Evolutionary conservation across 2,113 vertebrate species (phyloP), one percentile per base, ranked within the genome.

Genomic region (Onychostruthus taczanowskii): DNA sequence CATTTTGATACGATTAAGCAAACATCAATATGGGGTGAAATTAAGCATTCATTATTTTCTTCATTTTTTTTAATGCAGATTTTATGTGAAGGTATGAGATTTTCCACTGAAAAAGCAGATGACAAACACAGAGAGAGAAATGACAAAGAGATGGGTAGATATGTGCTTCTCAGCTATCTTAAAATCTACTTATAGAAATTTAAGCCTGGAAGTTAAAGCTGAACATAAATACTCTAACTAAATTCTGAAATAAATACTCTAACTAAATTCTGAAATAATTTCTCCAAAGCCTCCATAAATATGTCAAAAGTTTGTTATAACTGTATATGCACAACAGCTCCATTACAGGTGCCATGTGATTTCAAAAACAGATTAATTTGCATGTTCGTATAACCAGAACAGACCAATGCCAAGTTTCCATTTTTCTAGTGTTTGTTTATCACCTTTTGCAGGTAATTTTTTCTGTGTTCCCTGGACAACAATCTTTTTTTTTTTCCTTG

Each of bases 291-390:
- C n/a, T 35, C 53, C 67, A 84, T 11, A 61, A 84, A 49, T 17
- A 33, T 12, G 11, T 41, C 5, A 44, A 47, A 58, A 44, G 2
- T 79, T 82, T 74, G 6, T 58, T 89, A 24, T 16, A 39, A n/a
- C 6, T 44, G 67, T 2, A 0, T 47, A 46, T 26, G 3, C 4
- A 3, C 31, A 37, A 30, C 2, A 5, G 5, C 9, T 70, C 30
- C 31, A 18, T 58, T 67, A 49, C 10, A 80, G 13, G 8, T 41
- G 56, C 7, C 2, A 15, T 46, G 20, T 49, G 23, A 53, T 72
- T 94, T 75, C 63, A 10, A 41, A 28, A 50, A 19, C 17, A 39
- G 21, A 35, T 9, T 56, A 37, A 69, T 56, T 68, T 66, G 4
- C 46, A 30, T 24, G 6, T 77, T 35, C 35, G 62, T 13, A 8